These are phyloP conservation scores for Seriola quinqueradiata DNA, from an alignment of 2,113 vertebrate genomes.

Conservation along the genomic window DNA sequence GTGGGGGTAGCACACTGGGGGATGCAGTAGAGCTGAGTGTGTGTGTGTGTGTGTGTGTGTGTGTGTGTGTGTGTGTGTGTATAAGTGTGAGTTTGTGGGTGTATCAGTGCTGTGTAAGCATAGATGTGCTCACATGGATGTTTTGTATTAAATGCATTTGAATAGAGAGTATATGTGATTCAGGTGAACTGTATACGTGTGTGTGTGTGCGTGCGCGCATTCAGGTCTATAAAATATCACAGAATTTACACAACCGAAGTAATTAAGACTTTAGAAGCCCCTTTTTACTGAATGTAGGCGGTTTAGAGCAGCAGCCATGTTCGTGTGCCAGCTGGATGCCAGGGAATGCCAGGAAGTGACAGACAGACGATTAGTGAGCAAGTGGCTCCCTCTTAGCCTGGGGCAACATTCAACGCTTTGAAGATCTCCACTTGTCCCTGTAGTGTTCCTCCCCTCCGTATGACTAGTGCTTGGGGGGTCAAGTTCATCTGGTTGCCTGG, in stretches of 20 bases:
- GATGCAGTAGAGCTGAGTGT: conserved; percentile 23
- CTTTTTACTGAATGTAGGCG: conserved; percentile 52
- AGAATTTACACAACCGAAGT: conserved; percentile 37
- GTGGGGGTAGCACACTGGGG: conserved; percentile 34
- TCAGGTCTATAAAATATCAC: conserved; percentile 20
- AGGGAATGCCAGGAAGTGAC: conserved; percentile 74
- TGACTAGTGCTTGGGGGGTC: conserved; percentile 56
- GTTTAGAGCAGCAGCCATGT: conserved; percentile 55
- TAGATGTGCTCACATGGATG: neutral
- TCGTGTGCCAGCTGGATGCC: conserved; percentile 73
- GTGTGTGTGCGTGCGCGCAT: neutral
- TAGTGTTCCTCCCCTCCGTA: conserved; percentile 57
- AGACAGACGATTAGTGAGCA: conserved; percentile 77
- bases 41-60: conserved; percentile 17
- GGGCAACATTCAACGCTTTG: conserved; percentile 69
- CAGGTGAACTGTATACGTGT: neutral
- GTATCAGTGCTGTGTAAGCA: conserved; percentile 25
- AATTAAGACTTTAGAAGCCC: conserved; percentile 47
- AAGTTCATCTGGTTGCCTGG: conserved; percentile 68
- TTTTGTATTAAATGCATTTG: conserved; percentile 16
- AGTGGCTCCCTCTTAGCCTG: conserved; percentile 74
- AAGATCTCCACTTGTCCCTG: conserved; percentile 66
- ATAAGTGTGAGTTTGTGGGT: conserved; percentile 10
- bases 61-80: conserved; percentile 3
- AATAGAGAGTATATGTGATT: conserved; percentile 6